Conservation (phyloP, 2,797 vertebrate species). For the Coluber constrictor region DNA sequence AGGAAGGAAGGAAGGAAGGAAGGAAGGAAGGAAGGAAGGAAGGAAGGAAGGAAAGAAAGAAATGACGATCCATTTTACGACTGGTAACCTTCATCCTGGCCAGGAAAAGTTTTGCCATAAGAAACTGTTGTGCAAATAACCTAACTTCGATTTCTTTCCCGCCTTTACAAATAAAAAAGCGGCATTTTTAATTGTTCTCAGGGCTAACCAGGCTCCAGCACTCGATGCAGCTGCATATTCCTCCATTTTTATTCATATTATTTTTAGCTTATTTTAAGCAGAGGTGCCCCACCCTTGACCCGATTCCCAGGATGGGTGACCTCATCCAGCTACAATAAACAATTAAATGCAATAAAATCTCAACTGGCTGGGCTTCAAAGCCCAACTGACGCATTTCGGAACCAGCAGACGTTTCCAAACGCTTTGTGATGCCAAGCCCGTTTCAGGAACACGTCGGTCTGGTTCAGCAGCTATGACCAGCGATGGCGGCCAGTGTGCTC, state of each 20-base stretch:
- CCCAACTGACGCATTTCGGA: not conserved
- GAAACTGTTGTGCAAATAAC: not conserved
- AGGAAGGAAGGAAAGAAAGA: not conserved
- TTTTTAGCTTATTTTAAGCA: not conserved
- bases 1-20: not conserved
- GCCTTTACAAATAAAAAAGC: not conserved
- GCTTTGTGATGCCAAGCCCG: not conserved
- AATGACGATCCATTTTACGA: not conserved
- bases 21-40: too few relatives aligned
- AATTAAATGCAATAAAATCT: not conserved
- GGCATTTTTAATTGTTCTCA: not conserved
- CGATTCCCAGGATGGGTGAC: not conserved
- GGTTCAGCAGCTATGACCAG: not conserved
- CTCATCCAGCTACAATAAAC: not conserved
- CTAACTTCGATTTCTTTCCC: not conserved
- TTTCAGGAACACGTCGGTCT: not conserved
- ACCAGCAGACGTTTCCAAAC: not conserved
- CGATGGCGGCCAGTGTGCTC: too few relatives aligned
- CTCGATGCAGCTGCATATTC: not conserved
- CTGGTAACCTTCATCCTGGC: not conserved
- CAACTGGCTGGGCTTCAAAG: not conserved
- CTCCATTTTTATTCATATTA: not conserved
- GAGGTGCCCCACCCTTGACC: not conserved
- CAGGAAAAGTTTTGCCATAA: not conserved
- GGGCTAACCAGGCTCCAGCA: not conserved